Evolutionary conservation across 2,888 invertebrate species (phyloP).

Genomic region (Drosophila kambysellisi): DNA sequence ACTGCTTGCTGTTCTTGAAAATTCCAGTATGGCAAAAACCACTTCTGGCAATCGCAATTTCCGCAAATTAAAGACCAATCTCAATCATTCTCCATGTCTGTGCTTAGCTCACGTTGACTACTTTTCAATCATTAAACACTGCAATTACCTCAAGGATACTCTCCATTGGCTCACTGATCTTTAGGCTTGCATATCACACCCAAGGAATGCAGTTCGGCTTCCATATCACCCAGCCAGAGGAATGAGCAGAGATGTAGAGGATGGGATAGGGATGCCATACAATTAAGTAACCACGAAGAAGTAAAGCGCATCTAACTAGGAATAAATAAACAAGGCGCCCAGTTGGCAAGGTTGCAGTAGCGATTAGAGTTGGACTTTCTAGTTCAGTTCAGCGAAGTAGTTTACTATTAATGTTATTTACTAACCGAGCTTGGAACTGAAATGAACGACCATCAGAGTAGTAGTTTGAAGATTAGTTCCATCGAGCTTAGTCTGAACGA

Average conservation of each 20-base stretch:
- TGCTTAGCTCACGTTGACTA: slow-evolving; percentile 69
- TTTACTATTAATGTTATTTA: background rate
- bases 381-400: slow-evolving; percentile 3
- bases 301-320: slow-evolving; percentile 73
- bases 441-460: background rate
- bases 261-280: slow-evolving; percentile 53
- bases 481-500: background rate
- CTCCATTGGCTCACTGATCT: slow-evolving; percentile 31
- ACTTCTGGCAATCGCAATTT: slow-evolving; percentile 59
- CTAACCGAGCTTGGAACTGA: background rate
- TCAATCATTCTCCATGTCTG: slow-evolving; percentile 71
- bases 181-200: slow-evolving; percentile 54
- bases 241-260: slow-evolving; percentile 1
- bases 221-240: slow-evolving; percentile 32
- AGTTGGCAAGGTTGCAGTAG: slow-evolving; percentile 31
- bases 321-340: slow-evolving; percentile 78
- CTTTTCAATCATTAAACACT: slow-evolving; percentile 72
- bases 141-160: slow-evolving; percentile 71
- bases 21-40: slow-evolving; percentile 4
- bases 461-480: slow-evolving; percentile 2
- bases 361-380: background rate
- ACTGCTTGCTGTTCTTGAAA: background rate
- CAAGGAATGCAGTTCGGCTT: slow-evolving; percentile 43
- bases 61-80: slow-evolving; percentile 75
- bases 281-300: slow-evolving; percentile 70